These are phyloP conservation scores for Phrynocephalus forsythii DNA, from an alignment of 2,797 vertebrate species.

Conservation along the genomic window DNA sequence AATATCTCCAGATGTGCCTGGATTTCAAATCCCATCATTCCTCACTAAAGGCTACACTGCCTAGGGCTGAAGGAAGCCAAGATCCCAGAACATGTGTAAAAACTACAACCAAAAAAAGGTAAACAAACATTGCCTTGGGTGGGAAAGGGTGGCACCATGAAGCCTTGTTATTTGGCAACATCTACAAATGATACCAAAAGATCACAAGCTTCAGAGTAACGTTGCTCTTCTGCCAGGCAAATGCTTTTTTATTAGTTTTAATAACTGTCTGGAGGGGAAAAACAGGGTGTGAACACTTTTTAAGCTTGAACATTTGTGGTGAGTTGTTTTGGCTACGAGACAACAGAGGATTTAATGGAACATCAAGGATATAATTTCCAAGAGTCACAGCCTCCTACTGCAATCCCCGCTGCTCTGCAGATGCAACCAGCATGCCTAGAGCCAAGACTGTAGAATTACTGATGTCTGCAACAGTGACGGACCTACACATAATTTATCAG, in stretches of 20 bases:
- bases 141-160: not conserved
- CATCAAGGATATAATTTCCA: slow-evolving; percentile 58
- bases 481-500: slow-evolving; percentile 46
- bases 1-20: no score
- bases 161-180: not conserved
- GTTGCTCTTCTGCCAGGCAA: slow-evolving; percentile 25
- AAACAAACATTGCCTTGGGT: not conserved
- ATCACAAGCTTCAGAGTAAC: not conserved
- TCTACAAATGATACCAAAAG: not conserved
- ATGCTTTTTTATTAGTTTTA: not conserved
- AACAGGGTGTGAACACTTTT: not conserved
- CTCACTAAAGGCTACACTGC: no score
- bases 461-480: slow-evolving; percentile 50
- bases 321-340: slow-evolving; percentile 43
- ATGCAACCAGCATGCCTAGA: slow-evolving; percentile 58
- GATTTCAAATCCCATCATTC: no score
- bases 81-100: no score
- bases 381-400: slow-evolving; percentile 55
- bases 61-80: no score
- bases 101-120: not conserved
- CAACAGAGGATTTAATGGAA: slow-evolving; percentile 48
- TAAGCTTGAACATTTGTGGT: slow-evolving; percentile 14
- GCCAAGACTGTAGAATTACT: slow-evolving; percentile 58
- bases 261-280: slow-evolving; percentile 16
- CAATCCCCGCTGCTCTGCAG: slow-evolving; percentile 65